Base-by-base conservation (phyloP, 2,797 vertebrate genomes). In the Aulostomus chinensis region DNA sequence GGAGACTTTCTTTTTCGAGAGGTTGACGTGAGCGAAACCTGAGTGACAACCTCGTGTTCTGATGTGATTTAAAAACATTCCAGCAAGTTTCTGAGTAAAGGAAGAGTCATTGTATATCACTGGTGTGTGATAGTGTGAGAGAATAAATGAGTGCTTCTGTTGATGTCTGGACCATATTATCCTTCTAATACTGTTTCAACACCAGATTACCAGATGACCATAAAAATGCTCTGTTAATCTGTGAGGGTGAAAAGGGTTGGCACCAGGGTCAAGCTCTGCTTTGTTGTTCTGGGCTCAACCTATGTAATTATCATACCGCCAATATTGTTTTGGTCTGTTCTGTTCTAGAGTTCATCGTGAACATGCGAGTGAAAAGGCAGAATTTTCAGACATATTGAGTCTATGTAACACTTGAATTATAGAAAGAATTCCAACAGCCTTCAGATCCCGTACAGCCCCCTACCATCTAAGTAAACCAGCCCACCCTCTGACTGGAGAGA, bases 391-490 rank as follows among this genome's bases (percentile, higher is more conserved):
- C n/a, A n/a, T n/a, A n/a, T n/a, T n/a, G n/a, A n/a, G n/a, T n/a
- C n/a, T n/a, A n/a, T n/a, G n/a, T n/a, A n/a, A n/a, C n/a, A n/a
- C n/a, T n/a, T n/a, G n/a, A n/a, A n/a, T n/a, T n/a, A n/a, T n/a
- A n/a, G n/a, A n/a, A n/a, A n/a, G n/a, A n/a, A n/a, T 21, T 21
- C 3, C 8, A 39, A 64, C 12, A 41, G 8, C 46, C 17, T 24
- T 24, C 34, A 59, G 42, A 58, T 18, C 24, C 10, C 52, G 43
- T 11, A 10, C 25, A 20, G 40, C 42, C 46, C 48, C 57, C 55
- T 70, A 20, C 42, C 51, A 39, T 77, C 55, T 68, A 48, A 61
- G 48, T 53, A 61, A 42, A 31, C 16, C 33, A 7, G 39, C 24
- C 10, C 33, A 11, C 34, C 20, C 31, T 25, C 37, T 46, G 33